These are phyloP conservation scores for Papilio demoleus DNA, from an alignment of 2,888 invertebrate genomes.

Conservation along the genomic window DNA sequence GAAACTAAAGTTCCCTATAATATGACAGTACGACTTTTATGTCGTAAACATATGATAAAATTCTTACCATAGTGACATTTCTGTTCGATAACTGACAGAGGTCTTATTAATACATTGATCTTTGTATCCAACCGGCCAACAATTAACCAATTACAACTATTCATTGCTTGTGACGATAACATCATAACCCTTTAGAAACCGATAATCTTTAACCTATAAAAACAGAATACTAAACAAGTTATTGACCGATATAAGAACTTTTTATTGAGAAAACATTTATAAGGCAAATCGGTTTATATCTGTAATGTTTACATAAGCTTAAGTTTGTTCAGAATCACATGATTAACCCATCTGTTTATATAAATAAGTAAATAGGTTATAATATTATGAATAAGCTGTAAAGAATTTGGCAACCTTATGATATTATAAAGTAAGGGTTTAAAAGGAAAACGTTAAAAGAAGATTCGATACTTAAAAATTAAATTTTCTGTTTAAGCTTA, in stretches of 20 bases:
- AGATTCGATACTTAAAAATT: too few relatives aligned
- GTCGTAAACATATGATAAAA: background rate
- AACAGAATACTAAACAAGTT: background rate
- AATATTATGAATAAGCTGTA: too few relatives aligned
- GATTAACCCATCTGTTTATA: too few relatives aligned
- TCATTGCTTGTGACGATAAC: slow-evolving; percentile 9
- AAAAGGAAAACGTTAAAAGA: too few relatives aligned
- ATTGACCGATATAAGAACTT: slow-evolving; percentile 3
- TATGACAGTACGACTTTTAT: too few relatives aligned
- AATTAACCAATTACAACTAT: slow-evolving; percentile 5
- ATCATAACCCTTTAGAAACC: background rate
- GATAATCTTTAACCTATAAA: slow-evolving; percentile 15
- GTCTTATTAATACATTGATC: too few relatives aligned
- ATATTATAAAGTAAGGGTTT: too few relatives aligned
- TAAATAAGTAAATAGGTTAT: too few relatives aligned
- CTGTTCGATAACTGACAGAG: background rate
- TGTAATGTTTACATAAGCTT: background rate
- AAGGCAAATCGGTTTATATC: background rate
- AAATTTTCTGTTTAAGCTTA: too few relatives aligned
- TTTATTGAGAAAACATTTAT: background rate
- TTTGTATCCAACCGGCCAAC: background rate
- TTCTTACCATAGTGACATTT: background rate
- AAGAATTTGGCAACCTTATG: too few relatives aligned
- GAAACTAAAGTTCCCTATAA: too few relatives aligned
- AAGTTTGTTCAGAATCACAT: too few relatives aligned